Evolutionary conservation across 2,888 invertebrate species (phyloP), one percentile per base, ranked within the genome.

Genomic region (Eupithecia abbreviata): DNA sequence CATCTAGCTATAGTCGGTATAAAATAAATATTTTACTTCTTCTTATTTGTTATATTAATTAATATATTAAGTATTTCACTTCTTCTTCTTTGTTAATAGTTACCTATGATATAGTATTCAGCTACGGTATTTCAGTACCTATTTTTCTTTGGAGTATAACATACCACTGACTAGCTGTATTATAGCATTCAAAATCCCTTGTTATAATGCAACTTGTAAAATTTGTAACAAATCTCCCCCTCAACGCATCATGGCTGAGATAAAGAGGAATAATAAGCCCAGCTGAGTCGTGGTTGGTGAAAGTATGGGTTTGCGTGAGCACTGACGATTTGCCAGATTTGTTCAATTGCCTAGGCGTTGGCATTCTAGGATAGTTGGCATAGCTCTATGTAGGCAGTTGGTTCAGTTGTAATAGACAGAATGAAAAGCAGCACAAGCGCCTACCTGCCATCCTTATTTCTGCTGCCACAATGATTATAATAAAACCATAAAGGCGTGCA

Each of bases 241-340:
- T 30, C 62, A 18, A 62, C 62, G 62, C 62, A 12, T 62, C 18
- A 9, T 62, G 30, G 2, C 30, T 30, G 30, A 62, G 62, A 62
- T 30, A 30, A 62, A 62, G 58, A 62, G 42, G 66, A 15, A 15
- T 42, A 66, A 66, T 66, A 66, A 66, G 18, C 18, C 18, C n/a
- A 18, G 15, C 70, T 78, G 15, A 66, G 77, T 74, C 47, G 58
- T 76, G 71, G 51, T 62, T 58, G 83, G 88, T 85, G 88, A 90
- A 90, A 89, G 88, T 88, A 72, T 69, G 70, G 77, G 81, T 82
- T 84, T 82, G 82, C 86, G 83, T 85, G 86, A 84, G 84, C 81
- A 77, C 76, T 81, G 84, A 82, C 85, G 86, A 89, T 90, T 90
- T 87, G 87, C 84, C 83, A 85, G 85, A 85, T 78, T 77, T 74